A percentile compares a stretch with the other conserved stretches of the same genome.
phyloP scores from a whole-genome alignment of 2,797 vertebrate genomes.

The Enteromius viviparus region DNA sequence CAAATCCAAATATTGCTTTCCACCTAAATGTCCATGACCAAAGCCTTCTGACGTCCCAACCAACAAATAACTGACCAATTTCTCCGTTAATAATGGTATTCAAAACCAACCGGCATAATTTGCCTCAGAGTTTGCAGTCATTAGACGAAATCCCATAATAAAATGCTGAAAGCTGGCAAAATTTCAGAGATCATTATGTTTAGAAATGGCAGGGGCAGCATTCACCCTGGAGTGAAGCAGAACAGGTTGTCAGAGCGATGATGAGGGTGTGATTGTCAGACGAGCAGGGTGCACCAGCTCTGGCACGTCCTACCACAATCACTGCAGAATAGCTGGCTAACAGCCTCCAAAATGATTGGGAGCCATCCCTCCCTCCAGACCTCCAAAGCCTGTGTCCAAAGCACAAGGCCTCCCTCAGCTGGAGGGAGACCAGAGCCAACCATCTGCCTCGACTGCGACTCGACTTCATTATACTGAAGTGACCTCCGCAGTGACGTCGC shows the following conservation, averaged over 20 bases:
- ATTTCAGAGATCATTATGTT: constrained; percentile 18
- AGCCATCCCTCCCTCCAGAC: constrained; percentile 19
- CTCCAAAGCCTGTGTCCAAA: constrained; percentile 46
- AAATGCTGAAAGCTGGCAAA: not conserved
- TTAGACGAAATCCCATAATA: not conserved
- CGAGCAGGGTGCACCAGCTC: constrained; percentile 16
- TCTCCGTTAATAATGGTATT: not conserved
- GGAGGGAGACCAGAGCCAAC: constrained; percentile 26
- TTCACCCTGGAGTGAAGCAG: constrained; percentile 37
- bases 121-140: not conserved
- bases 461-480: constrained; percentile 14
- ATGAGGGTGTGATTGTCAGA: constrained; percentile 43
- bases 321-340: constrained; percentile 40
- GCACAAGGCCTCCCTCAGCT: constrained; percentile 8
- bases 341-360: constrained; percentile 31
- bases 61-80: not conserved
- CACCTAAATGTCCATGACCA: not conserved
- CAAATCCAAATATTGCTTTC: not conserved
- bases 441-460: constrained; percentile 29
- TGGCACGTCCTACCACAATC: constrained; percentile 43
- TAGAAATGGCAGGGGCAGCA: constrained; percentile 31
- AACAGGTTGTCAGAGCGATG: constrained; percentile 34
- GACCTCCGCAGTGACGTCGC: constrained; percentile 21
- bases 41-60: not conserved
- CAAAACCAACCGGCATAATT: not conserved